These are phyloP conservation scores for Scelioninae gen. 1 DNA, from an alignment of 2,888 invertebrate species.

Conservation along the genomic window DNA sequence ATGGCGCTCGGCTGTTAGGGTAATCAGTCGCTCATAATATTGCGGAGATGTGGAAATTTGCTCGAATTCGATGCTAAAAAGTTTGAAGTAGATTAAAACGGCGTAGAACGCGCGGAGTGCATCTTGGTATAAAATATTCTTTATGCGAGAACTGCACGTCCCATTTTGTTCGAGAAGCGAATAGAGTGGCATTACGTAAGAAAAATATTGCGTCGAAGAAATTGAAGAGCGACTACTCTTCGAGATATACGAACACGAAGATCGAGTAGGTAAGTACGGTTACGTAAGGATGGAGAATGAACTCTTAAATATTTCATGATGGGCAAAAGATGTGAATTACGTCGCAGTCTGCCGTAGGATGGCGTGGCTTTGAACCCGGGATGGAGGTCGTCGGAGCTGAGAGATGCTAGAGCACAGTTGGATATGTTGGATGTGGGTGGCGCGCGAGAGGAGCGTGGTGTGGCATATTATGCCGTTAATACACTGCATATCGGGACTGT, in stretches of 20 bases:
- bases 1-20: background rate
- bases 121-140: constrained; percentile 56
- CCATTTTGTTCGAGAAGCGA: constrained; percentile 46
- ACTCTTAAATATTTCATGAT: constrained; percentile 80
- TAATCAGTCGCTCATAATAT: constrained; percentile 16
- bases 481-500: constrained; percentile 81
- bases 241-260: constrained; percentile 47
- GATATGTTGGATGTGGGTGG: constrained; percentile 77
- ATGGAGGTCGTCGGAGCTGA: constrained; percentile 51
- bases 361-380: constrained; percentile 61
- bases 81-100: constrained; percentile 46
- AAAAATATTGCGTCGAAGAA: constrained; percentile 63
- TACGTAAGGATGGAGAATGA: constrained; percentile 73
- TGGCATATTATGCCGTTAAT: constrained; percentile 82
- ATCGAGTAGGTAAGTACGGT: constrained; percentile 58
- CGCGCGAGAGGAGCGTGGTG: constrained; percentile 75
- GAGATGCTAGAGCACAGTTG: constrained; percentile 71
- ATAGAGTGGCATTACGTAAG: constrained; percentile 56
- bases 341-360: constrained; percentile 73
- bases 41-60: constrained; percentile 1
- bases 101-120: constrained; percentile 22
- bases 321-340: constrained; percentile 78
- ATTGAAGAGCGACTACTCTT: constrained; percentile 61
- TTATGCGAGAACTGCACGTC: constrained; percentile 34
- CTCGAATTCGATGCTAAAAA: constrained; percentile 34